Base-by-base conservation (phyloP, 53 echinoderm and acorn worm species). In the Pentamera pediparva region DNA sequence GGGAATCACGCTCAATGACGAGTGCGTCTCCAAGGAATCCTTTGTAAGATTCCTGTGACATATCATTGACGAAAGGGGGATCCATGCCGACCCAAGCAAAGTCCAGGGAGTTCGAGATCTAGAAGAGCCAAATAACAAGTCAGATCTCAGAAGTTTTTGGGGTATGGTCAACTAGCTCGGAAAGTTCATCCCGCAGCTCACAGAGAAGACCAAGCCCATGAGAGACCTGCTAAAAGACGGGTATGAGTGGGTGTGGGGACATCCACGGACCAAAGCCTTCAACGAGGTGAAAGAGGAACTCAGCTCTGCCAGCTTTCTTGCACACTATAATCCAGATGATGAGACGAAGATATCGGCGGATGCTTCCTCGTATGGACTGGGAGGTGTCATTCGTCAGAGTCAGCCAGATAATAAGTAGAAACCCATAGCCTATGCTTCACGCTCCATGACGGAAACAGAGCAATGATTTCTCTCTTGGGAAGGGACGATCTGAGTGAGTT, bases 121-220 rank as follows among this genome's bases (percentile, higher is more conserved):
- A 3, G 21, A 58, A 56, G 57, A 70, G 13, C 81, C 72, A 17
- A 79, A 43, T 1, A 83, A 74, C 48, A 30, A 79, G 27, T 61
- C 57, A 17, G 83, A 87, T 28, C 32, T 83, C 4, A 59, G 58
- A 27, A 35, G 82, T 30, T 74, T 87, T 52, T 34, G 78, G 56
- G 81, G 77, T 6, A 89, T 89, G 89, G 72, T 61, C 1, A 83
- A 88, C 30, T 83, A 88, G 27, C 55, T 83, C 1, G 79, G 79
- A 35, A 88, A 88, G 60, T 88, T 79, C 35, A 21, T 87, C 1
- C 75, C 87, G 3, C 37, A 73, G 2, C 49, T 87, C 25, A 73
- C 83, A 41, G 87, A 82, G 17, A 55, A 57, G 15, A 86, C 81
- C n/a, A n/a, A n/a, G n/a, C n/a, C n/a, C n/a, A n/a, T n/a, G n/a